Evolutionary conservation across 2,113 vertebrate species (phyloP).

Genomic region (Capreolus pygargus): DNA sequence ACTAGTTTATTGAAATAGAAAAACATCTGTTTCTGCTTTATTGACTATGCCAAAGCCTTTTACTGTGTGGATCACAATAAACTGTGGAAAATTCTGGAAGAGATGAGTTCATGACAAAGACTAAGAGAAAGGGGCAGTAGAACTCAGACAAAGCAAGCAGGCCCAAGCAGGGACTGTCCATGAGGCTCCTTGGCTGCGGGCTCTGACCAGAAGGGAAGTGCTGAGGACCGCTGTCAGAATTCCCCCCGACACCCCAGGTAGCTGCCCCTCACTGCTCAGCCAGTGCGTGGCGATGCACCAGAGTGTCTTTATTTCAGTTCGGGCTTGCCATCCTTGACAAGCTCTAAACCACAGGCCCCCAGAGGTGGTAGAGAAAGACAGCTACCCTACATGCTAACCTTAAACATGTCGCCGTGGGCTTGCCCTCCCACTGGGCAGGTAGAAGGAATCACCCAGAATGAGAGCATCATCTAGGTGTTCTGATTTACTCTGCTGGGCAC

Average conservation of each 20-base stretch:
- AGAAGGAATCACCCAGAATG: background rate
- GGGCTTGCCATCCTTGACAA: background rate
- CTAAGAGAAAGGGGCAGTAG: background rate
- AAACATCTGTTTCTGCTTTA: background rate
- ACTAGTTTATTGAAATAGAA: background rate
- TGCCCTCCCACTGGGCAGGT: background rate
- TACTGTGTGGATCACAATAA: background rate
- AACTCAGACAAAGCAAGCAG: background rate
- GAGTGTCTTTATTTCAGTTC: background rate
- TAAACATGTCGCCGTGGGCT: background rate
- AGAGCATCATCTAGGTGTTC: background rate
- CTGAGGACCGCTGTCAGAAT: background rate
- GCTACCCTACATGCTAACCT: background rate
- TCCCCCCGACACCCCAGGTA: fast-evolving
- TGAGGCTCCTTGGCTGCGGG: background rate
- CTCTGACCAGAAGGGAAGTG: background rate
- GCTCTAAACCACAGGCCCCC: background rate
- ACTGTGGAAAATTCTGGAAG: background rate
- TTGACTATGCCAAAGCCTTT: background rate
- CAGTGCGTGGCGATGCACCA: fast-evolving
- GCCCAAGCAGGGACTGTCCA: background rate
- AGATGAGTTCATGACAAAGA: background rate
- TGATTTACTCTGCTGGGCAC: background rate
- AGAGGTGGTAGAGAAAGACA: background rate
- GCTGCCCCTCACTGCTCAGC: background rate